Percentiles rank a stretch among this genome's conserved stretches.
Conservation (phyloP, 2,797 vertebrate genomes). For the Gephyroberyx darwinii region DNA sequence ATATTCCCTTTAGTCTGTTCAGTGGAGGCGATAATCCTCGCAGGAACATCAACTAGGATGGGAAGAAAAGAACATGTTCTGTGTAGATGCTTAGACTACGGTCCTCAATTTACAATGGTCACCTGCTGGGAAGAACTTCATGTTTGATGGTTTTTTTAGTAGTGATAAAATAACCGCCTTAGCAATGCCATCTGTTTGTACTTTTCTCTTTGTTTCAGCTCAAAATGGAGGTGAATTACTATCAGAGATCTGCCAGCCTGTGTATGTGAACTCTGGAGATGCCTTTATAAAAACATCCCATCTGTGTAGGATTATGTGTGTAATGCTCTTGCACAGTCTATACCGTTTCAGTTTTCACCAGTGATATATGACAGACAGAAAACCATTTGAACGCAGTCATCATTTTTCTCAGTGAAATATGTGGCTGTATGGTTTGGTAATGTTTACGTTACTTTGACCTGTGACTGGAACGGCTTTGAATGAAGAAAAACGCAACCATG, state of each 20-base stretch:
- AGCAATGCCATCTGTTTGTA: constrained; percentile 12
- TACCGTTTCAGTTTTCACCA: constrained; percentile 6
- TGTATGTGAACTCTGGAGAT: neutral
- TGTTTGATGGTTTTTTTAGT: neutral
- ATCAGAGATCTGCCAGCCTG: neutral
- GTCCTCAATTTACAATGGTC: neutral
- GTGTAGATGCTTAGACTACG: neutral
- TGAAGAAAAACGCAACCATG: neutral
- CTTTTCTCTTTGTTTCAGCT: constrained; percentile 8
- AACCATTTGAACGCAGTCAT: neutral
- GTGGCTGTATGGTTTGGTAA: neutral
- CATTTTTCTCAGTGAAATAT: neutral
- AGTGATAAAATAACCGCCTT: neutral
- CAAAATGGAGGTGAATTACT: neutral
- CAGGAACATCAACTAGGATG: neutral
- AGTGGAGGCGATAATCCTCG: constrained; percentile 1
- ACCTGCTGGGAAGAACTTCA: constrained; percentile 7
- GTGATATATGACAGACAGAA: neutral
- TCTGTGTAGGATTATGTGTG: neutral
- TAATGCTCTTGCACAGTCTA: neutral
- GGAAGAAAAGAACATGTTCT: neutral
- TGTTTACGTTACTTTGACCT: neutral
- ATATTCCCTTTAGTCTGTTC: constrained; percentile 49
- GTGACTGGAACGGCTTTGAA: neutral
- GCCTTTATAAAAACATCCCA: neutral